These are phyloP conservation scores for Osmoderma eremita DNA, from an alignment of 2,888 invertebrate genomes.

Conservation along the genomic window DNA sequence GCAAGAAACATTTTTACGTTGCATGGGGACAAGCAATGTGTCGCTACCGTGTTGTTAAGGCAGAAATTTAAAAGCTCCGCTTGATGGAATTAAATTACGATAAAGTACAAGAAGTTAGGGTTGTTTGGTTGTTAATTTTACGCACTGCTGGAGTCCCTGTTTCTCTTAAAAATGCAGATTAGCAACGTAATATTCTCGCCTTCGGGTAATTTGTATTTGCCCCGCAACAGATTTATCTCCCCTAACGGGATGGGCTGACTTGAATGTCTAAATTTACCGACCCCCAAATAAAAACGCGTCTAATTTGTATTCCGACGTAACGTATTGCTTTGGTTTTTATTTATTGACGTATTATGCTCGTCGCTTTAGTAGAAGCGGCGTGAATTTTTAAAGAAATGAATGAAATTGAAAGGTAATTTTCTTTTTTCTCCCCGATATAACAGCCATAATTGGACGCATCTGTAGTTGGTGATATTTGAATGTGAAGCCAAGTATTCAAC, in stretches of 20 bases:
- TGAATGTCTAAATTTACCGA: constrained; percentile 31
- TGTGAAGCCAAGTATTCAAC: no score
- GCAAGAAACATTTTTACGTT: constrained; percentile 17
- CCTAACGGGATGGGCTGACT: constrained; percentile 19
- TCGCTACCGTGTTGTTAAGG: not conserved
- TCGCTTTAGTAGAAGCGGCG: not conserved
- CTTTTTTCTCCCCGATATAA: no score
- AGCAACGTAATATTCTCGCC: constrained; percentile 36
- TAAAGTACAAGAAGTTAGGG: constrained; percentile 34
- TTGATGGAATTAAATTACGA: constrained; percentile 38
- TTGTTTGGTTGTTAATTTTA: constrained; percentile 41
- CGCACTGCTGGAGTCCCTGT: constrained; percentile 37
- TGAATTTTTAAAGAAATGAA: not conserved
- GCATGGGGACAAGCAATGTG: constrained; percentile 3
- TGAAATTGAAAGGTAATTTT: no score
- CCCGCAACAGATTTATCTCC: constrained; percentile 29
- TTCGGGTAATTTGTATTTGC: constrained; percentile 35
- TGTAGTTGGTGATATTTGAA: no score
- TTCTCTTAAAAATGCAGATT: constrained; percentile 39
- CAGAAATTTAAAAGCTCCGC: constrained; percentile 29
- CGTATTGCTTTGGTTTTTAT: constrained; percentile 24
- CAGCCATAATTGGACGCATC: no score
- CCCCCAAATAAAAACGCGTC: constrained; percentile 26
- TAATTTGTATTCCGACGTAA: constrained; percentile 27
- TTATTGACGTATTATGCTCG: constrained; percentile 8